Evolutionary conservation across 2,888 invertebrate species (phyloP).

Genomic region (Ceramica pisi): DNA sequence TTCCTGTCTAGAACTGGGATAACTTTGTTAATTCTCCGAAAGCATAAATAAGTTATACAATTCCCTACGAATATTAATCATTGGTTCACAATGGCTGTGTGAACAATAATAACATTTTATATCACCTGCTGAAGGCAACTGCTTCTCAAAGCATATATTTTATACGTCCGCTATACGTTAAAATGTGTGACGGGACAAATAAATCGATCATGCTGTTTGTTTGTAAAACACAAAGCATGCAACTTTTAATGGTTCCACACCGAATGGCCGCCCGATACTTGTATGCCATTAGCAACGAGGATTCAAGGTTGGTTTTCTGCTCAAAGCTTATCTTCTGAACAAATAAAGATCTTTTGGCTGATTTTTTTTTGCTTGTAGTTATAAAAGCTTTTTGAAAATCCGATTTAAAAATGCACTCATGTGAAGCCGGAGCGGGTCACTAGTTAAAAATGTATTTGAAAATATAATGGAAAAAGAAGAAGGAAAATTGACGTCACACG

Average conservation of each 20-base stretch:
- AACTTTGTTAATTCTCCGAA: constrained; percentile 38
- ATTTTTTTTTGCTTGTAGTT: too few relatives aligned
- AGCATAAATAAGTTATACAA: constrained; percentile 45
- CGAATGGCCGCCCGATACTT: neutral
- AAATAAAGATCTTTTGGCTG: too few relatives aligned
- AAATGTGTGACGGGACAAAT: constrained; percentile 32
- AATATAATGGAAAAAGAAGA: too few relatives aligned
- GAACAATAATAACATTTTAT: constrained; percentile 30
- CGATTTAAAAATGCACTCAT: too few relatives aligned
- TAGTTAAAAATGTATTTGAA: too few relatives aligned
- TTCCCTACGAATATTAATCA: constrained; percentile 44
- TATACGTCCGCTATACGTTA: constrained; percentile 8
- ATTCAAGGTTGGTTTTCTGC: neutral
- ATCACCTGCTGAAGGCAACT: constrained; percentile 25
- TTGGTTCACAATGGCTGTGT: constrained; percentile 12
- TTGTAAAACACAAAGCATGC: neutral
- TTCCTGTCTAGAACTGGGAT: constrained; percentile 37
- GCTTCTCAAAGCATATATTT: constrained; percentile 36
- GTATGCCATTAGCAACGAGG: neutral
- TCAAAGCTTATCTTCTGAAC: neutral
- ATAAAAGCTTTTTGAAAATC: too few relatives aligned
- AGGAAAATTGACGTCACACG: too few relatives aligned
- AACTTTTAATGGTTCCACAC: neutral
- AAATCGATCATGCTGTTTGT: constrained; percentile 24
- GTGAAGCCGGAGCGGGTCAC: too few relatives aligned